Conservation (phyloP, 2,797 vertebrate species). For the Lerista edwardsae region DNA sequence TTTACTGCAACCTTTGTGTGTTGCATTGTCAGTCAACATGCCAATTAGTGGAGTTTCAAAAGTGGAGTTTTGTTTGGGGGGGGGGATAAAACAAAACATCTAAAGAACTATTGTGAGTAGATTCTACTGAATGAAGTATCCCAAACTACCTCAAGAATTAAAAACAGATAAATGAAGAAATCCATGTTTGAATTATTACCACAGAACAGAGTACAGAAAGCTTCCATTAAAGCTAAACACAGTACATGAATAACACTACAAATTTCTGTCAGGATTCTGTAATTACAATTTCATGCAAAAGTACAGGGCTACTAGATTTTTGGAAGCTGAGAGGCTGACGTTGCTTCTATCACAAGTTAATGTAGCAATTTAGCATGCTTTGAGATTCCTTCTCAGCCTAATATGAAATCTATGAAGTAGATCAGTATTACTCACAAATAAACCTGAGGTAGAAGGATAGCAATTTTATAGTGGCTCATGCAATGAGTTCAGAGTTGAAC, state of each 20-base stretch:
- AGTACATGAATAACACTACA: not conserved
- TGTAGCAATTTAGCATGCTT: not conserved
- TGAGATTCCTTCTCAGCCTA: not conserved
- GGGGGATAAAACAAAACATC: not conserved
- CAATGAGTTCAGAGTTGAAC: not conserved
- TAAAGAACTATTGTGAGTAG: not conserved
- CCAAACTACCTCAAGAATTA: no score
- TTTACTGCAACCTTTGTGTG: not conserved
- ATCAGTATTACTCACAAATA: not conserved
- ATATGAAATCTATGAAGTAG: constrained; percentile 1
- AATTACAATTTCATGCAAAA: not conserved
- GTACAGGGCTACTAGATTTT: not conserved
- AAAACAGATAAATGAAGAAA: not conserved
- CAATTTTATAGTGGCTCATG: not conserved
- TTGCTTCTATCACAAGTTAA: not conserved
- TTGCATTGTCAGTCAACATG: not conserved
- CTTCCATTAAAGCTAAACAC: not conserved
- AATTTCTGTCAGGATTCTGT: not conserved
- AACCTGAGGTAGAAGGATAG: not conserved
- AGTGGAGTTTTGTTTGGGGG: not conserved
- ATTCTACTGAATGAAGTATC: not conserved
- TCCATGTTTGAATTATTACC: not conserved
- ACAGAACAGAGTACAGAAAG: not conserved
- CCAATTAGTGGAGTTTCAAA: not conserved
- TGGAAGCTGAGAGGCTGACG: not conserved